Evolutionary conservation across 2,888 invertebrate species (phyloP), one percentile per base, ranked within the genome.

Genomic region (Caenorhabditis sulstoni): DNA sequence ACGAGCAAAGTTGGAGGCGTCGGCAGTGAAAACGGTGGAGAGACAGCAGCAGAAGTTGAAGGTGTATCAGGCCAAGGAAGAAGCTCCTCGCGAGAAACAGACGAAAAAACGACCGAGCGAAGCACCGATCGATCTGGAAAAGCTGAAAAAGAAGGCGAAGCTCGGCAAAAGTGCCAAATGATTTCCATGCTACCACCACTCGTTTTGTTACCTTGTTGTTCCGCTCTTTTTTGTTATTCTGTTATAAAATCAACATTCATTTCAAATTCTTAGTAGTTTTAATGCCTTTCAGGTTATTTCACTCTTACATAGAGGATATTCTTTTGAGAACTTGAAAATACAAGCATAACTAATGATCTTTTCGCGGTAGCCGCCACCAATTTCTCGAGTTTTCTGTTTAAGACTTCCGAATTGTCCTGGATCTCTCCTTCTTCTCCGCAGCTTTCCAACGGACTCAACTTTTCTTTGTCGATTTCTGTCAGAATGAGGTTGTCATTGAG

Each of bases 61-160:
- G 50, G 78, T 79, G 0, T 84, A 75, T 44, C 81, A 81, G 47
- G 67, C 70, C 12, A 79, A 81, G 16, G 83, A 83, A n/a, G 81
- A 83, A 23, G 75, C 74, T 44, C 79, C 79, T 8, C 79, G 81
- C 8, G 76, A 76, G 52, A 82, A 84, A 49, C 55, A 61, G 12
- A 81, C 80, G 11, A 81, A 78, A 61, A 85, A 85, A 57, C 50
- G 83, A 16, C 18, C 22, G 8, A 79, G 50, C 20, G 79, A 78
- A 16, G 55, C 64, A 12, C 62, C 76, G 9, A 74, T 86, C n/a
- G 84, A 86, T 74, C 12, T 86, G 57, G 83, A 83, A 37, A 83
- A 82, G 41, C 45, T 86, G 74, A 86, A 86, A 66, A 79, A 74
- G 58, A 86, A 85, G 61, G 81, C 67, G n/a, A 86, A 86, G 44